Evolutionary conservation across 2,888 invertebrate genomes (phyloP), one percentile per base, ranked within the genome.

Genomic region (Scaptomyza parva): DNA sequence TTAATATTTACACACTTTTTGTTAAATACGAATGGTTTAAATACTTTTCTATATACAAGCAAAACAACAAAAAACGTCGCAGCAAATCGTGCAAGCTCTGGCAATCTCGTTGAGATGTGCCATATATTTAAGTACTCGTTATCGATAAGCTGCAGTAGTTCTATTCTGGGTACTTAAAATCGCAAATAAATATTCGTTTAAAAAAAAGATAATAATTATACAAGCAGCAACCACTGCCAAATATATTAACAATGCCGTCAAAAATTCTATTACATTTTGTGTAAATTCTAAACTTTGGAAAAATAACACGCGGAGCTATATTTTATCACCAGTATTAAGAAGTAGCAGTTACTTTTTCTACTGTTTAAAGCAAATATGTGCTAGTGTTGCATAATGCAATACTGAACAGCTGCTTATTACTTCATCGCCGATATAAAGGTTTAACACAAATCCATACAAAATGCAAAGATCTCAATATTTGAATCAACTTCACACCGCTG

Each of bases 401-500:
- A 12, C 2, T 5, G 11, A 66, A 57, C 87, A 87, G 86, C 79
- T 82, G 86, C 54, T 70, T 72, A 66, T 88, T 88, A 83, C 88
- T 88, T 88, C 88, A 83, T 86, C 75, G 48, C 65, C 61, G 30
- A 53, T 55, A 67, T 67, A 70, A 66, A n/a, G 39, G 40, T 45
- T 35, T 33, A 57, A 62, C 9, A 59, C 50, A 44, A 59, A 22
- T 37, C 43, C 57, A 50, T 20, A 59, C 28, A 48, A 74, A 73
- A 90, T 89, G 89, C 76, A 75, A 52, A 61, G 67, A 47, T 91
- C 90, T 5, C 80, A 81, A 18, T 84, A 81, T 40, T 53, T 91
- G 12, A 89, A 76, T 51, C 89, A 90, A 62, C 82, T 92, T 90
- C 52, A 91, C 53, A 82, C 82, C 1, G 84, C 76, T 2, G 88